Base-by-base conservation (phyloP, 2,888 invertebrate species). In the Aleiodes testaceus region DNA sequence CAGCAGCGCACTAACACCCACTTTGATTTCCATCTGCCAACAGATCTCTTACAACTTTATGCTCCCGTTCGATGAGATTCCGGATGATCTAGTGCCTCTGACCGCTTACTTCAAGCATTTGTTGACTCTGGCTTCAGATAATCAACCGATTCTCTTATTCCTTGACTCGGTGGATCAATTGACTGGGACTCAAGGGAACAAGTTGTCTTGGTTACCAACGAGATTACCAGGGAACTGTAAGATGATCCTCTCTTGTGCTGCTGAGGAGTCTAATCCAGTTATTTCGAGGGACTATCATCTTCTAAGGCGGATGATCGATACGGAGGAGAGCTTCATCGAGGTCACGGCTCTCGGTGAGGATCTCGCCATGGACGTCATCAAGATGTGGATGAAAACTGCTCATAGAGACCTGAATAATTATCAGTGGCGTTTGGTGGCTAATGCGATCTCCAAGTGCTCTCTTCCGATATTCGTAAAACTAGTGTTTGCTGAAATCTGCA, bases 151-250 rank as follows among this genome's bases (percentile, higher is more conserved):
- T 53, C 91, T 97, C 0, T 89, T 99, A 52, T 97, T 97, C 86
- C 88, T 99, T 81, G 99, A 99, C 87, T 98, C 98, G 0, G 95
- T 99, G 1, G 99, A 99, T 89, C 98, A 99, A 87, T 89, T 99
- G 63, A 98, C 97, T 5, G 97, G 96, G 0, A 94, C 96, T 0
- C 97, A 97, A 79, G 95, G 97, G 26, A 98, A 97, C 81, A 97
- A 97, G 88, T 93, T 99, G 42, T 96, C 98, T 0, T 99, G 98
- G 98, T 89, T 99, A 79, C 98, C 99, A 0, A 95, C 97, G 0
- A 90, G 95, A 75, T 88, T 99, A 42, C 98, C 99, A 0, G 90
- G 91, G 0, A 89, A 96, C 88, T 97, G 97, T 84, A 97, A 97
- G 91, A 94, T 97, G 73, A 94, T 98, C 64, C 94, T 98, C 2